A percentile compares a stretch with the other conserved stretches of the same genome.
Evolutionary conservation across 2,888 invertebrate genomes (phyloP).

Genomic region (Apotomis betuletana): DNA sequence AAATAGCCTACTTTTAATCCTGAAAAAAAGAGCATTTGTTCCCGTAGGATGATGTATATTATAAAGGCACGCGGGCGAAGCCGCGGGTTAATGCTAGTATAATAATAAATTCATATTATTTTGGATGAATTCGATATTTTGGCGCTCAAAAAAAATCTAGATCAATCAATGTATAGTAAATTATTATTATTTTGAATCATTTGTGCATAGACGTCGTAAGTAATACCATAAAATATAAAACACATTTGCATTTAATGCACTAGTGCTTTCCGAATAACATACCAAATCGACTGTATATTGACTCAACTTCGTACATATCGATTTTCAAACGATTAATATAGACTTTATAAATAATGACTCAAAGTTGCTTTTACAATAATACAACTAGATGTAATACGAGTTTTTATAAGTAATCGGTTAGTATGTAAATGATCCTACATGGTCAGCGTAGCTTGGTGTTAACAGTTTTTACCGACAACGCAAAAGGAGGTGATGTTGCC

Average conservation of each 20-base stretch:
- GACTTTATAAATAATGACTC: neutral
- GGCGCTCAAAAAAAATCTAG: too few species aligned
- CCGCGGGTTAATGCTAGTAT: too few species aligned
- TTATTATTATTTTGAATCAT: conserved; percentile 1
- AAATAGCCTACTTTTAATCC: too few species aligned
- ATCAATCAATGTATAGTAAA: too few species aligned
- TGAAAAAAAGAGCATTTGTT: too few species aligned
- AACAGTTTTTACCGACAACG: conserved; percentile 33
- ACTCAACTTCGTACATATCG: neutral
- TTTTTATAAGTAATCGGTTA: neutral
- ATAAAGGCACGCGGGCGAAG: too few species aligned
- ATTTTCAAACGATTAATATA: neutral
- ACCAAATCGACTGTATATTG: neutral
- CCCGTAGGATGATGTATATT: too few species aligned
- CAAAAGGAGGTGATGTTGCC: conserved; percentile 19
- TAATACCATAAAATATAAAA: conserved; percentile 15
- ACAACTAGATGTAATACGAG: neutral
- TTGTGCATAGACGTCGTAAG: neutral
- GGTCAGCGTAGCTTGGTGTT: conserved; percentile 39
- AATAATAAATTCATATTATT: too few species aligned
- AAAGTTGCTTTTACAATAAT: neutral
- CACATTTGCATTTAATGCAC: conserved; percentile 13
- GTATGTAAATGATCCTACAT: conserved; percentile 46
- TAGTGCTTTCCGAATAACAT: conserved; percentile 9
- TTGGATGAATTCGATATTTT: too few species aligned